phyloP scores from a whole-genome alignment of 1,140 invertebrate genomes.

The Schmidtea mediterranea region DNA sequence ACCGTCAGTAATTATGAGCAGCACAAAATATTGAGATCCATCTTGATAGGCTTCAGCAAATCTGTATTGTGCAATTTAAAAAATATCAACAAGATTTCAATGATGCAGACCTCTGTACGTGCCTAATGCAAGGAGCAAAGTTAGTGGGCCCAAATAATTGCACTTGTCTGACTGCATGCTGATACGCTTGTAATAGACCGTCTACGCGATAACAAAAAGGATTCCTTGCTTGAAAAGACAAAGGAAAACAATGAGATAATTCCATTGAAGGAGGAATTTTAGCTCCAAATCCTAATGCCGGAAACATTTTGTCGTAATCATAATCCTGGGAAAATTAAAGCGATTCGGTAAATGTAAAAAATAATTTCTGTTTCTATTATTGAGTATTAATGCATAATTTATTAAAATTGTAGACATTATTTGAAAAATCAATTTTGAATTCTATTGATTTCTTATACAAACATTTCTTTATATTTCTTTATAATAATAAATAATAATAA shows the following conservation, averaged over 20 bases:
- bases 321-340: not conserved
- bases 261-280: conserved; percentile 19
- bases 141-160: conserved; percentile 31
- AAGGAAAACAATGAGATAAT: conserved; percentile 24
- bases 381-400: no score
- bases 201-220: conserved; percentile 32
- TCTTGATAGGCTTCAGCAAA: conserved; percentile 16
- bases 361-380: no score
- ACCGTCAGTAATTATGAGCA: conserved; percentile 40
- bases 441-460: no score
- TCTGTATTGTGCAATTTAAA: not conserved
- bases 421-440: no score
- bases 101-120: conserved; percentile 13
- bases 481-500: no score
- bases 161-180: conserved; percentile 24
- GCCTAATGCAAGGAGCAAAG: conserved; percentile 29
- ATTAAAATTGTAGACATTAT: no score
- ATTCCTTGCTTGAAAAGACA: conserved; percentile 32
- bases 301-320: conserved; percentile 25
- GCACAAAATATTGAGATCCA: conserved; percentile 35
- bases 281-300: conserved; percentile 26
- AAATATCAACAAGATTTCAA: not conserved
- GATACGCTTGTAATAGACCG: conserved; percentile 30
- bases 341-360: no score
- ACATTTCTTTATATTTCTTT: no score